These are phyloP conservation scores for Seladonia tumulorum DNA, from an alignment of 2,888 invertebrate species.

Conservation along the genomic window DNA sequence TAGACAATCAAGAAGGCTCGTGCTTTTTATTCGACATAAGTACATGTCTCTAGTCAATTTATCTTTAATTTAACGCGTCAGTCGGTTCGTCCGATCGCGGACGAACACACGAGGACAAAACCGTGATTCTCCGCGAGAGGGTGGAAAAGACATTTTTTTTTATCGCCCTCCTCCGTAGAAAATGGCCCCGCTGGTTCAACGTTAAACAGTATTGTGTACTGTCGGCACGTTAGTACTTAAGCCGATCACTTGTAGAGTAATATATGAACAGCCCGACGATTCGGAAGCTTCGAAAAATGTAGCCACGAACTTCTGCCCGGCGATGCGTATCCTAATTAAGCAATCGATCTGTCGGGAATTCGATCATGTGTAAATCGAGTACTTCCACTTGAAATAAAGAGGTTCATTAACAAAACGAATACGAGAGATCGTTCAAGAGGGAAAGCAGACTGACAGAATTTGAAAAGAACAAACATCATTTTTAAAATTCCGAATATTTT, in stretches of 20 bases:
- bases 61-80: slow-evolving; percentile 43
- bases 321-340: slow-evolving; percentile 27
- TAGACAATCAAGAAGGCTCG: slow-evolving; percentile 78
- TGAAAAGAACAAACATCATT: neutral
- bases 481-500: neutral
- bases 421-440: neutral
- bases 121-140: neutral
- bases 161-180: neutral
- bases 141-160: neutral
- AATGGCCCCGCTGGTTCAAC: slow-evolving; percentile 11
- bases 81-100: slow-evolving; percentile 22
- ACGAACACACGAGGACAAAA: neutral
- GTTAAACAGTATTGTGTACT: slow-evolving; percentile 27
- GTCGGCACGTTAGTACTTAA: slow-evolving; percentile 49
- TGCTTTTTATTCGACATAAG: slow-evolving; percentile 73
- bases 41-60: slow-evolving; percentile 67
- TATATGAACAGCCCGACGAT: slow-evolving; percentile 35
- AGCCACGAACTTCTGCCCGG: slow-evolving; percentile 25
- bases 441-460: neutral
- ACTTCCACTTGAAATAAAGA: slow-evolving; percentile 46
- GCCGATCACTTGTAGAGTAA: slow-evolving; percentile 51
- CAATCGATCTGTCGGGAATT: slow-evolving; percentile 8
- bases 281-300: slow-evolving; percentile 28
- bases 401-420: neutral
- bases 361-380: slow-evolving; percentile 41